These are phyloP conservation scores for Lithophane semibrunnea DNA, from an alignment of 2,888 invertebrate species.

Conservation along the genomic window DNA sequence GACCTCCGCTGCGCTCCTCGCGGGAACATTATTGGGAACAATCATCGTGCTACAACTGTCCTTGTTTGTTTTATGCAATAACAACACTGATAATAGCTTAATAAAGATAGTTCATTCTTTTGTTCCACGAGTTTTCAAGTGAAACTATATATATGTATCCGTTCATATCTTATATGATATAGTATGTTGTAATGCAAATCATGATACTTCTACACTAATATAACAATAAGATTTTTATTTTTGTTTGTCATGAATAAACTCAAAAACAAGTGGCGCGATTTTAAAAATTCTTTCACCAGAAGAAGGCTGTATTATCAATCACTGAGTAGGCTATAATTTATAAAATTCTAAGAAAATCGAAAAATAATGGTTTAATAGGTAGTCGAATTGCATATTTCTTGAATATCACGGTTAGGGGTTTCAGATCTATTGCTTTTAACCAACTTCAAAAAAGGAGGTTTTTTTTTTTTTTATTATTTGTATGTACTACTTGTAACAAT, in stretches of 20 bases:
- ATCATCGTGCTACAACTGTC: conserved; percentile 34
- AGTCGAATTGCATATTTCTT: not conserved
- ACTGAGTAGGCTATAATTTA: too few relatives aligned
- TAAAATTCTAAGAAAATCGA: not conserved
- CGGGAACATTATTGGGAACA: conserved; percentile 39
- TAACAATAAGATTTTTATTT: too few relatives aligned
- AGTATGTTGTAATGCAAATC: not conserved
- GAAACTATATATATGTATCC: not conserved
- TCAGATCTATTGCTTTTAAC: not conserved
- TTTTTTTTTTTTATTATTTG: too few relatives aligned
- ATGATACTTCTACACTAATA: not conserved
- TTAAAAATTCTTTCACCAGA: too few relatives aligned
- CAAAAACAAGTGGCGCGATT: too few relatives aligned
- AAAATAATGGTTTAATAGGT: too few relatives aligned
- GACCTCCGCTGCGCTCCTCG: conserved; percentile 42
- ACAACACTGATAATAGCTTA: conserved; percentile 18
- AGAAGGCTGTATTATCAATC: too few relatives aligned
- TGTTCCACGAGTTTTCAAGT: not conserved
- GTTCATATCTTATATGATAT: not conserved
- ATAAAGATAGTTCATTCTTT: conserved; percentile 19
- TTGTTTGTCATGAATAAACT: too few relatives aligned
- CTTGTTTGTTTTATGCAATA: conserved; percentile 31
- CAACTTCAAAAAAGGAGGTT: too few relatives aligned
- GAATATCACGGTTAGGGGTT: not conserved
- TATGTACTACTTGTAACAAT: too few relatives aligned